phyloP scores from a whole-genome alignment of 2,888 invertebrate species.

The Pelosia muscerda region DNA sequence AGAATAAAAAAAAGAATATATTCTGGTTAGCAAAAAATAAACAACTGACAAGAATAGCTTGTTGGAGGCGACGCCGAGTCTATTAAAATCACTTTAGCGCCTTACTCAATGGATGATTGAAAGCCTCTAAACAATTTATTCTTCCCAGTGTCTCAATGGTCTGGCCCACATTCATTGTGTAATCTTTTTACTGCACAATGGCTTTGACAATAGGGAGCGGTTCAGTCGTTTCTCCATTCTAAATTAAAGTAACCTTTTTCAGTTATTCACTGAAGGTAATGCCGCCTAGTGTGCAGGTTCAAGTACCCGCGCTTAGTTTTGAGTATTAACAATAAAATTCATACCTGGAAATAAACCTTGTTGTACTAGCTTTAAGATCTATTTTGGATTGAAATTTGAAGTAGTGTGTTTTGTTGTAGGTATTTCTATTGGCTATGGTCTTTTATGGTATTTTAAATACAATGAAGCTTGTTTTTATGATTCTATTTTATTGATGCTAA shows the following conservation, averaged over 20 bases:
- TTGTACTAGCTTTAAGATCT: background rate
- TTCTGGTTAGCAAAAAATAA: constrained; percentile 51
- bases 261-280: constrained; percentile 71
- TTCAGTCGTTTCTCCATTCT: constrained; percentile 74
- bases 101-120: constrained; percentile 84
- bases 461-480: constrained; percentile 64
- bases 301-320: constrained; percentile 34
- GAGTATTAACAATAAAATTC: constrained; percentile 29
- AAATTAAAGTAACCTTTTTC: constrained; percentile 82
- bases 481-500: constrained; percentile 72
- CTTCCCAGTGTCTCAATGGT: constrained; percentile 76
- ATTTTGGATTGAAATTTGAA: constrained; percentile 3
- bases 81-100: constrained; percentile 86
- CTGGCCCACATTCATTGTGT: constrained; percentile 80
- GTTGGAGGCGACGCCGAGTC: constrained; percentile 81
- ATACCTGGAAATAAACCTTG: constrained; percentile 9
- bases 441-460: constrained; percentile 68
- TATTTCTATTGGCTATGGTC: constrained; percentile 74
- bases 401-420: constrained; percentile 62
- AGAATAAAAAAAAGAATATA: constrained; percentile 59
- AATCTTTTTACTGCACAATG: constrained; percentile 81
- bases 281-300: constrained; percentile 74
- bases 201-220: constrained; percentile 71
- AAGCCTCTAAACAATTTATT: constrained; percentile 82
- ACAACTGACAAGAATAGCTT: constrained; percentile 77